Conservation (phyloP, 2,888 invertebrate species). For the Ochropleura plecta region DNA sequence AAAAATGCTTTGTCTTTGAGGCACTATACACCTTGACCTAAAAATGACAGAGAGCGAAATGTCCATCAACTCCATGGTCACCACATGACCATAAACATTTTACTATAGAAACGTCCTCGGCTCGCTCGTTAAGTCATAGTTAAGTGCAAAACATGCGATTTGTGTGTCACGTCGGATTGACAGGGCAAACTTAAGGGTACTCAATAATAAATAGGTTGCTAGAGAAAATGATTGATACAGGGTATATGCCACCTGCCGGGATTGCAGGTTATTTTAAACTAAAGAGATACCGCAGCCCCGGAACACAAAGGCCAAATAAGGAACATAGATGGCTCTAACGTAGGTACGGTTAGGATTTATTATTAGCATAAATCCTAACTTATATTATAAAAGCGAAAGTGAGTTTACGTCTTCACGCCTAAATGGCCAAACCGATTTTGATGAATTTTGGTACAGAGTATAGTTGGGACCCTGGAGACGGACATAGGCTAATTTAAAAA, state of each 20-base stretch:
- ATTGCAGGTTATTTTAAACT: too few species aligned
- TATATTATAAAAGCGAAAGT: too few species aligned
- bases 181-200: background rate
- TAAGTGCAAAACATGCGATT: conserved; percentile 21
- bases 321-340: too few species aligned
- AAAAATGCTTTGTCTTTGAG: background rate
- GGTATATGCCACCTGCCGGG: background rate
- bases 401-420: too few species aligned
- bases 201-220: background rate
- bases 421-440: too few species aligned
- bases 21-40: background rate
- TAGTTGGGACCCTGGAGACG: too few species aligned
- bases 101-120: conserved; percentile 52
- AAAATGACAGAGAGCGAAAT: conserved; percentile 10
- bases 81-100: conserved; percentile 52
- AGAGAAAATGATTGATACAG: background rate
- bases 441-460: too few species aligned
- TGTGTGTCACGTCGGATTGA: conserved; percentile 35
- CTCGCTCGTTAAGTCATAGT: conserved; percentile 33
- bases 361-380: too few species aligned
- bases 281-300: too few species aligned
- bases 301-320: too few species aligned
- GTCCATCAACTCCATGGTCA: conserved; percentile 35
- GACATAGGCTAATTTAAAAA: too few species aligned
- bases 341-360: too few species aligned